Conservation (phyloP, 2,113 vertebrate genomes). For the Chaetorhynchus papuensis region DNA sequence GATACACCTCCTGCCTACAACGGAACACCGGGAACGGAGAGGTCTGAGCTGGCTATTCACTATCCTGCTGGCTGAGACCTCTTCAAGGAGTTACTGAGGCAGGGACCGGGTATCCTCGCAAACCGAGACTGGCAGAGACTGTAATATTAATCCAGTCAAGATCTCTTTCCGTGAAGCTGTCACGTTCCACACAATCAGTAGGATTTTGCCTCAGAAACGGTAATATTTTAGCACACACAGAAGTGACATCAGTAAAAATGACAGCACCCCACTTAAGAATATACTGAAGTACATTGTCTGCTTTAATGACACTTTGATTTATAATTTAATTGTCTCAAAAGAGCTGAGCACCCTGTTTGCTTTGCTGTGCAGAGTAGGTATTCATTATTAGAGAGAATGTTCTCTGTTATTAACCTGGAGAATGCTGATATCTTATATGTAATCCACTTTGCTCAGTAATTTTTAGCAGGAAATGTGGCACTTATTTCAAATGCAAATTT, state of each 20-base stretch:
- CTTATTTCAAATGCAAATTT: not conserved
- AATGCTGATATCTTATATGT: not conserved
- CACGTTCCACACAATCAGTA: not conserved
- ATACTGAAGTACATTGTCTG: not conserved
- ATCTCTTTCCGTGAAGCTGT: not conserved
- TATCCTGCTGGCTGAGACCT: too few species aligned
- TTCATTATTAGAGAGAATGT: not conserved
- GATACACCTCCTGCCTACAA: too few species aligned
- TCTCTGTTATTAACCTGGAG: not conserved
- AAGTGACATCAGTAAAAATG: not conserved
- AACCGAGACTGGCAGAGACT: too few species aligned
- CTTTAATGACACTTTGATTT: slow-evolving; percentile 8
- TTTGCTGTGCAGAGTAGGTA: not conserved
- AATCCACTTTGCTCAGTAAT: not conserved
- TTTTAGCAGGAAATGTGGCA: not conserved
- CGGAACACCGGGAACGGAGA: too few species aligned
- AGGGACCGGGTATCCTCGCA: too few species aligned
- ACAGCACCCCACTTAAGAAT: not conserved
- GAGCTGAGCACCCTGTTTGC: not conserved
- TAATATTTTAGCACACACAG: not conserved
- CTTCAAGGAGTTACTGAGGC: too few species aligned
- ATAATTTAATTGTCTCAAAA: slow-evolving; percentile 24
- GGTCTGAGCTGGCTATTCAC: too few species aligned
- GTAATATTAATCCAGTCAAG: not conserved
- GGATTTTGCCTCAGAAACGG: not conserved